Base-by-base conservation (phyloP, 2,113 vertebrate species). In the Ammodytes marinus region DNA sequence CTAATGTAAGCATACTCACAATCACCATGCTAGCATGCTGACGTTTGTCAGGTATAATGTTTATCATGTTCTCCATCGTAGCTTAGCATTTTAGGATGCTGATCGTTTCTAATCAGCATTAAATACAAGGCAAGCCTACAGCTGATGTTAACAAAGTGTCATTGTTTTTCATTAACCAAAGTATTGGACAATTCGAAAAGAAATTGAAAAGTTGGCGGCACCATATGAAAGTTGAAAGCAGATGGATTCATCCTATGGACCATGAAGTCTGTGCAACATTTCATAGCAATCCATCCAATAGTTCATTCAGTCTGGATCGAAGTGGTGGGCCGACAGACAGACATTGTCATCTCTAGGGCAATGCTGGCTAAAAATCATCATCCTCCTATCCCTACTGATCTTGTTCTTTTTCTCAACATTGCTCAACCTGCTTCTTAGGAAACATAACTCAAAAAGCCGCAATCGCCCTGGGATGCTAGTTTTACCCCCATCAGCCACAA, bases 401-500 rank as follows among this genome's bases (percentile, higher is more conserved):
- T 46, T 43, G 37, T 69, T 80, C 50, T 71, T 74, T 40, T 86
- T 73, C 57, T 77, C 72, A 58, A 74, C 83, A 69, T 74, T 46
- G 77, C 57, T 82, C 68, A 73, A 68, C 6, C 37, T 55, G 47
- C 42, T 47, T 79, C 52, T 58, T 40, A 76, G 40, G 59, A 84
- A 86, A 85, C 86, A 77, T 57, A 52, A 58, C 60, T 79, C 45
- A 69, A 67, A 55, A 75, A 85, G 50, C 74, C 59, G 67, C 80
- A 84, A 79, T 69, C 71, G 86, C 72, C 86, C 78, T 69, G 80
- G 78, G 85, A 83, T 68, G 54, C 78, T 76, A 52, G 59, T 84
- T 88, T 83, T 78, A 85, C 80, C 84, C 87, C 83, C 27, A 27
- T 74, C 59, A 60, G 74, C 59, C 35, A 47, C 78, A 88, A 82